Base-by-base conservation (phyloP, 1,140 invertebrate species). In the Drosophila grimshawi region DNA sequence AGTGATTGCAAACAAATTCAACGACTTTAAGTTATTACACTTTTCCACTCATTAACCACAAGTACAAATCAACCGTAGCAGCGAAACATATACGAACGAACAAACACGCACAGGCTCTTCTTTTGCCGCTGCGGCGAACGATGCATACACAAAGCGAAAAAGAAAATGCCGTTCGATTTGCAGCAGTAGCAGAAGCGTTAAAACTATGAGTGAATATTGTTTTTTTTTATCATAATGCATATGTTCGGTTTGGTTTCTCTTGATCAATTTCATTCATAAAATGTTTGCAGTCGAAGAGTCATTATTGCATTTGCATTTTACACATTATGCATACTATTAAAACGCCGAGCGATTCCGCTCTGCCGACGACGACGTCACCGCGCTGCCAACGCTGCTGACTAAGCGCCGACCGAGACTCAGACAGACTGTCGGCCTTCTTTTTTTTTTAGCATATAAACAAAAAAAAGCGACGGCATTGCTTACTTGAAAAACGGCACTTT, bases 241-340 rank as follows among this genome's bases (percentile, higher is more conserved):
- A 39, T 49, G 19, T 19, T 19, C 19, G 19, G 55, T 75, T 65
- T 76, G 43, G 19, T 52, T 59, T 66, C 59, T 68, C 71, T 73
- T 78, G 71, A 63, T 70, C 55, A 65, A 77, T 70, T 86, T 88
- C 83, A 86, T 86, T 86, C 83, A 86, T 86, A 63, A 88, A 88
- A 65, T 48, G 2, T 64, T 56, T 65, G 39, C 43, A 52, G 51
- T 43, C 65, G 19, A 19, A 19, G 49, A 45, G 39, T 59, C 39
- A 41, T 51, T 27, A 10, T 6, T 69, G 63, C 69, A 73, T 73
- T 73, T 61, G 73, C 63, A 71, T 76, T 63, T 85, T 70, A 53
- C 66, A 79, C 63, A 65, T 67, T 68, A 68, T 72, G 57, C 68
- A 65, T 57, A 76, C 39, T 41, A 41, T 19, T 41, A 55, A 51